A percentile compares a stretch with the other conserved stretches of the same genome.
Conservation (phyloP, 2,888 invertebrate species). For the Sussaba pulchella region DNA sequence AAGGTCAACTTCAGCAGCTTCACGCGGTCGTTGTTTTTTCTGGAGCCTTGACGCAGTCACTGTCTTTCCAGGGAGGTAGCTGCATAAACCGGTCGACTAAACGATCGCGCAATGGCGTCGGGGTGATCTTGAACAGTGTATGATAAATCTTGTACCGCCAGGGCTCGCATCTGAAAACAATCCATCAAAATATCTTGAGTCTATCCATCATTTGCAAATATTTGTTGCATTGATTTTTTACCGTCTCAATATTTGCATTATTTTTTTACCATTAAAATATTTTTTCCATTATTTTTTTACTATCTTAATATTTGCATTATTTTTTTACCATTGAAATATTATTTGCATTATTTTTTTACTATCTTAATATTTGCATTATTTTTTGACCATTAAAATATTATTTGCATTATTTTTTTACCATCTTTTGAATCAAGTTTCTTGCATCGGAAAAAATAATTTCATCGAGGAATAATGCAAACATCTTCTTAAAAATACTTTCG, state of each 20-base stretch:
- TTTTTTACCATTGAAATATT: too few species aligned
- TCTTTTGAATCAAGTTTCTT: too few species aligned
- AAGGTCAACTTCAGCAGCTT: too few species aligned
- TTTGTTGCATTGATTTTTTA: neutral
- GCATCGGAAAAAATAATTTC: too few species aligned
- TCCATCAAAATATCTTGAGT: neutral
- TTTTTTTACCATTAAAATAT: too few species aligned
- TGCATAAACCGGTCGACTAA: constrained; percentile 88
- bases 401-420: neutral
- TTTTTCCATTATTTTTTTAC: neutral
- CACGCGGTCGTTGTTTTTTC: too few species aligned
- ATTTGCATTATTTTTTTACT: neutral
- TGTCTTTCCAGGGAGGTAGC: constrained; percentile 86
- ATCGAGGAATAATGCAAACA: too few species aligned
- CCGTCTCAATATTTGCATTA: neutral
- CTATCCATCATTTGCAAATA: too few species aligned
- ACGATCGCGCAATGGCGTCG: constrained; percentile 86
- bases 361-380: too few species aligned
- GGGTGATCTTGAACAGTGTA: constrained; percentile 87
- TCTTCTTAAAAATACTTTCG: too few species aligned
- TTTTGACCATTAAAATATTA: too few species aligned
- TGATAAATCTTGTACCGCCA: constrained; percentile 89
- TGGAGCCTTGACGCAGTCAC: neutral
- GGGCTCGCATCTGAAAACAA: constrained; percentile 85
- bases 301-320: too few species aligned